Conservation (phyloP, 2,888 invertebrate species). For the Eilema depressum region DNA sequence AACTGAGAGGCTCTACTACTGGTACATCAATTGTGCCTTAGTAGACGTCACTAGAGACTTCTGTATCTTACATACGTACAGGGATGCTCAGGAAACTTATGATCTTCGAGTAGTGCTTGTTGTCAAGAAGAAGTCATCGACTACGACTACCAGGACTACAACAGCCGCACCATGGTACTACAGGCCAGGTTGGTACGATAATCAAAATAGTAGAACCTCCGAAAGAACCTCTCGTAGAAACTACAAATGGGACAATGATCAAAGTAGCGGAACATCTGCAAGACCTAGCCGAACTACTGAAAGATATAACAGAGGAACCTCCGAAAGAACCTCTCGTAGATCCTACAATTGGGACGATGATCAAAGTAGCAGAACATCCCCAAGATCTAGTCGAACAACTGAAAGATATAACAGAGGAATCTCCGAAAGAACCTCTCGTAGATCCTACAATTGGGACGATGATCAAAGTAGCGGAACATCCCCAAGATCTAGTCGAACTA, state of each 20-base stretch:
- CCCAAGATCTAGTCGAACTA: not conserved
- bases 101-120: not conserved
- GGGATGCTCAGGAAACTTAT: not conserved
- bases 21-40: slow-evolving; percentile 1
- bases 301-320: not conserved
- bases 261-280: not conserved
- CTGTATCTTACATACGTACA: not conserved
- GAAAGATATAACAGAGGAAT: not conserved
- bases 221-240: no score
- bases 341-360: not conserved
- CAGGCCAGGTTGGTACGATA: no score
- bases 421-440: no score
- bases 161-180: not conserved
- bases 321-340: not conserved
- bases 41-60: not conserved
- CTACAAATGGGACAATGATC: not conserved
- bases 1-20: not conserved
- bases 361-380: not conserved
- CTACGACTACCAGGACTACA: not conserved
- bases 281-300: not conserved
- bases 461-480: no score
- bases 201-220: no score
- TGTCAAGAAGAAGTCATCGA: not conserved
- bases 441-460: no score
- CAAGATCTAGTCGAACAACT: not conserved